A percentile compares a stretch with the other conserved stretches of the same genome.
These are phyloP conservation scores for Itoplectis maculator DNA, from an alignment of 2,888 invertebrate species.

Conservation along the genomic window DNA sequence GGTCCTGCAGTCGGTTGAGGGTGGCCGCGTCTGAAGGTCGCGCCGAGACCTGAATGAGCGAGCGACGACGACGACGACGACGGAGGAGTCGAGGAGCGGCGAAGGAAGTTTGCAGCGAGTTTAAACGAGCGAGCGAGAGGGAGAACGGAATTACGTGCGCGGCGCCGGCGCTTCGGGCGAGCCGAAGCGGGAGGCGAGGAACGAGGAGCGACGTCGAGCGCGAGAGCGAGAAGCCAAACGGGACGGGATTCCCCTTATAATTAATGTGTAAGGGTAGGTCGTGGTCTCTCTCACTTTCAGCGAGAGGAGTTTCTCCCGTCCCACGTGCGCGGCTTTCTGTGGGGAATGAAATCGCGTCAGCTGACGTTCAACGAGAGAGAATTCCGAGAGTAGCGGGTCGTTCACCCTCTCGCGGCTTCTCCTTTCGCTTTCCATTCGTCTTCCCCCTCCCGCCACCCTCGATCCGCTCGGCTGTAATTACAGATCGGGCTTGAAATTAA, in stretches of 20 bases:
- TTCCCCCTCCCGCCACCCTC: background rate
- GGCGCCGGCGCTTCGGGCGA: constrained; percentile 60
- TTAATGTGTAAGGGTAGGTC: constrained; percentile 84
- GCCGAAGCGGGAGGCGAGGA: constrained; percentile 57
- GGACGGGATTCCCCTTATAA: constrained; percentile 81
- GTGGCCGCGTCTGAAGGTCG: constrained; percentile 76
- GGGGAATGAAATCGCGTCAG: constrained; percentile 82
- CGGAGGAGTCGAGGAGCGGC: constrained; percentile 70
- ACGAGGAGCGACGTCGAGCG: constrained; percentile 49
- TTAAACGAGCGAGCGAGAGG: constrained; percentile 72
- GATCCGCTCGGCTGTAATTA: background rate
- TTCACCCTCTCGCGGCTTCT: constrained; percentile 46
- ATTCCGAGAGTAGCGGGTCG: constrained; percentile 20
- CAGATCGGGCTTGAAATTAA: background rate
- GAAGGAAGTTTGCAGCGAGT: constrained; percentile 71
- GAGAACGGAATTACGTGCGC: constrained; percentile 69
- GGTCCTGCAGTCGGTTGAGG: constrained; percentile 71
- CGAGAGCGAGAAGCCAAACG: constrained; percentile 60
- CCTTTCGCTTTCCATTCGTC: constrained; percentile 9
- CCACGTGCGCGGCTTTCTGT: constrained; percentile 72
- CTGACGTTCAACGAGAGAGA: constrained; percentile 74
- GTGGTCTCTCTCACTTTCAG: constrained; percentile 74
- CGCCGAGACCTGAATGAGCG: constrained; percentile 73
- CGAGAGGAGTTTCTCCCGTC: constrained; percentile 61
- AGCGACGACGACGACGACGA: constrained; percentile 68